These are phyloP conservation scores for Diadumene lineata DNA, from an alignment of 92 coral and sea anemone species.

Conservation along the genomic window DNA sequence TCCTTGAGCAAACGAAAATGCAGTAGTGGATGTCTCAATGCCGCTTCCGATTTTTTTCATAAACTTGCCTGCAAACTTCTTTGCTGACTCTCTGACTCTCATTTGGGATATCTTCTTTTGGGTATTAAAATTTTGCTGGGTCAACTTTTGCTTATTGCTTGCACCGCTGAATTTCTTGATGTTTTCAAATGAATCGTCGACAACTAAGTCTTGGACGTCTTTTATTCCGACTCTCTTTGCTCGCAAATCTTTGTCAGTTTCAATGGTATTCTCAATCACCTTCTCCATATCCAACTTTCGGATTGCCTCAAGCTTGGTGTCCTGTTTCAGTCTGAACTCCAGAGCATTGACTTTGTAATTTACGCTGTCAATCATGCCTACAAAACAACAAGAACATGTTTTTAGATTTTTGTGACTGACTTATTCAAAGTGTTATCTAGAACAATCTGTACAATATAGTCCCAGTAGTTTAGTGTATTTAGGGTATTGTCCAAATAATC, in stretches of 20 bases:
- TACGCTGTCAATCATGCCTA: conserved; percentile 8
- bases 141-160: background rate
- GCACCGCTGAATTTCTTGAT: conserved; percentile 8
- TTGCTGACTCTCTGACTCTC: background rate
- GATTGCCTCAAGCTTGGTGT: background rate
- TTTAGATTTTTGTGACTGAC: background rate
- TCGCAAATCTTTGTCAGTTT: conserved; percentile 14
- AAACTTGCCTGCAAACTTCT: conserved; percentile 1
- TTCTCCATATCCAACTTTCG: conserved; percentile 1
- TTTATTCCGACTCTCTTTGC: conserved; percentile 9
- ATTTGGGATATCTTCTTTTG: conserved; percentile 8
- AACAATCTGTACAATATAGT: too few species aligned
- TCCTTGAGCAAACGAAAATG: background rate
- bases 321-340: conserved; percentile 1
- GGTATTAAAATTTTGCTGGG: conserved; percentile 32
- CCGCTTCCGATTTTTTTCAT: conserved; percentile 7
- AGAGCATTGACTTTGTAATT: conserved; percentile 1
- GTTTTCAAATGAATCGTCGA: conserved; percentile 17
- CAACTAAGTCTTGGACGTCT: conserved; percentile 20
- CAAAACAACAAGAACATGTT: background rate
- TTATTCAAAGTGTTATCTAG: too few species aligned
- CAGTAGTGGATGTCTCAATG: conserved; percentile 16
- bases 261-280: background rate
- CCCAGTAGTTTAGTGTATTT: too few species aligned
- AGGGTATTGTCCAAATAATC: too few species aligned